Evolutionary conservation across 2,797 vertebrate genomes (phyloP).

Genomic region (Malacoctenus gilli): DNA sequence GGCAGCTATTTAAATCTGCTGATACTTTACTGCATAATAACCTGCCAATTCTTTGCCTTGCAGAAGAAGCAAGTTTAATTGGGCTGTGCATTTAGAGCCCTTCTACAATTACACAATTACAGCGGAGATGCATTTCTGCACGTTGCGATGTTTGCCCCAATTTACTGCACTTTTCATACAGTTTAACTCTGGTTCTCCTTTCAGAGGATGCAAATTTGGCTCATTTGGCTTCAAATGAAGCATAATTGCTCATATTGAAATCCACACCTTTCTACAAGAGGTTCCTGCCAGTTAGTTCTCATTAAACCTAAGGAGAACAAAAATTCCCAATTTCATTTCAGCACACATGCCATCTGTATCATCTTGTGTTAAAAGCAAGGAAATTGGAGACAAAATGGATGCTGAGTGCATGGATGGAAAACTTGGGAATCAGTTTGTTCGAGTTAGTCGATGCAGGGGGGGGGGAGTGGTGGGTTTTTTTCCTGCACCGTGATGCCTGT

Average conservation of each 20-base stretch:
- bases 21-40: constrained; percentile 83
- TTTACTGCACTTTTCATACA: constrained; percentile 87
- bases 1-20: constrained; percentile 82
- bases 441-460: constrained; percentile 37
- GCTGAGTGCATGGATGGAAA: constrained; percentile 65
- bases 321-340: constrained; percentile 79
- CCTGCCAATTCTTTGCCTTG: constrained; percentile 83
- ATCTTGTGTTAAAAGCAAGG: constrained; percentile 82
- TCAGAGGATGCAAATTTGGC: constrained; percentile 87
- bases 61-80: constrained; percentile 89
- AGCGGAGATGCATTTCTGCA: constrained; percentile 86
- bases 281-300: constrained; percentile 86
- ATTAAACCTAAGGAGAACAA: constrained; percentile 82
- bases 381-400: constrained; percentile 80
- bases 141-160: constrained; percentile 85
- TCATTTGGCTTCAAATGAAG: constrained; percentile 86
- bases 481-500: constrained; percentile 18
- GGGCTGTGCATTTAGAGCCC: constrained; percentile 85
- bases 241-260: constrained; percentile 88
- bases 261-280: constrained; percentile 86
- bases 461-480: not conserved
- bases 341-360: constrained; percentile 82
- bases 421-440: constrained; percentile 67
- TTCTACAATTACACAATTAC: constrained; percentile 89
- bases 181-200: constrained; percentile 84